A percentile compares a stretch with the other conserved stretches of the same genome.
Evolutionary conservation across 2,113 vertebrate genomes (phyloP).

Genomic region (Oreochromis tanganicae): DNA sequence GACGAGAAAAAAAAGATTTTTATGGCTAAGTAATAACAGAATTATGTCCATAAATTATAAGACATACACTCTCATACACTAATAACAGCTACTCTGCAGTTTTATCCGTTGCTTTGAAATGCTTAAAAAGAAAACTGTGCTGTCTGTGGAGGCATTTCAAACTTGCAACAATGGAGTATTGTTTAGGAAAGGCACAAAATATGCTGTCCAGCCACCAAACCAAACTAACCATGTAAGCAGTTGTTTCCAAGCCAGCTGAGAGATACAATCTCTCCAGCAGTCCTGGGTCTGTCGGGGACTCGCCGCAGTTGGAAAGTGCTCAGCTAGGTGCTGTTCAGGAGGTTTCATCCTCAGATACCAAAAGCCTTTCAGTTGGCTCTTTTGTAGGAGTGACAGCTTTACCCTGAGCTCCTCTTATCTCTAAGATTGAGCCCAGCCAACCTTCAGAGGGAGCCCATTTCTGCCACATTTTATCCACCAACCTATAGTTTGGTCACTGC

Average conservation of each 20-base stretch:
- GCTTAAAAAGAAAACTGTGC: background rate
- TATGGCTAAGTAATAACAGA: background rate
- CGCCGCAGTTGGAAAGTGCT: background rate
- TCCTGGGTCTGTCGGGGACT: background rate
- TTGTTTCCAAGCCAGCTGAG: background rate
- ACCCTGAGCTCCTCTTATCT: background rate
- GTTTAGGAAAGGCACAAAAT: background rate
- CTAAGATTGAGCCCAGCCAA: background rate
- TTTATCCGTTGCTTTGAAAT: background rate
- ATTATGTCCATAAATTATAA: background rate
- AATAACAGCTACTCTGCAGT: fast-evolving
- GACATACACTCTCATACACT: fast-evolving
- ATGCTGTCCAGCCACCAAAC: fast-evolving
- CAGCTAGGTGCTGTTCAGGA: background rate
- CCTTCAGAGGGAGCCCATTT: background rate
- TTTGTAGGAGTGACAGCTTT: background rate
- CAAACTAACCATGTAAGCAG: background rate
- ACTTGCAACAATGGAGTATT: background rate
- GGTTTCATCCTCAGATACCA: background rate
- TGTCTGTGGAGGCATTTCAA: background rate
- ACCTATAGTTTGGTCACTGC: background rate
- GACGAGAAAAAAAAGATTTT: background rate
- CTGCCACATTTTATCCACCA: background rate
- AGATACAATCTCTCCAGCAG: background rate
- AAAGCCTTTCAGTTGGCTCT: background rate